Evolutionary conservation across 2,113 vertebrate species (phyloP).

Genomic region (Onychostoma macrolepis): DNA sequence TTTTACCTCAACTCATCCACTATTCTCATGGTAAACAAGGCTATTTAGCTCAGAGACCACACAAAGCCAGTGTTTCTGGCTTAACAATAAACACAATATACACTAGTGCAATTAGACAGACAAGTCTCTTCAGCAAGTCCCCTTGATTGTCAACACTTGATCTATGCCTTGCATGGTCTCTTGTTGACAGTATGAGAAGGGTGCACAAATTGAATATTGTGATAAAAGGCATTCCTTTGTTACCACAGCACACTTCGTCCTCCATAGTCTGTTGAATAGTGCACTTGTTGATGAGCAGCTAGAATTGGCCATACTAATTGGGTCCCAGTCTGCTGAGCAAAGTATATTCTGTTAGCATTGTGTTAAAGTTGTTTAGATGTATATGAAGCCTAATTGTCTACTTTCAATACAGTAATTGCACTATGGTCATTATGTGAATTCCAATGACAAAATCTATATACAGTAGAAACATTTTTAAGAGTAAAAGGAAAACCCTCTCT

Average conservation of each 20-base stretch:
- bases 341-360: slow-evolving; percentile 29
- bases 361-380: slow-evolving; percentile 42
- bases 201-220: slow-evolving; percentile 43
- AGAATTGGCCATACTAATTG: not conserved
- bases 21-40: slow-evolving; percentile 10
- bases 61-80: slow-evolving; percentile 17
- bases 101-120: slow-evolving; percentile 33
- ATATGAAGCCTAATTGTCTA: not conserved
- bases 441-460: not conserved
- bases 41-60: slow-evolving; percentile 13
- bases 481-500: not conserved
- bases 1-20: not conserved
- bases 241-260: slow-evolving; percentile 11
- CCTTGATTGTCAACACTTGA: slow-evolving; percentile 43
- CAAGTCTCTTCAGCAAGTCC: not conserved
- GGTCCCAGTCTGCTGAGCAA: not conserved
- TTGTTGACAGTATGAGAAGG: slow-evolving; percentile 33
- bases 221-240: slow-evolving; percentile 47
- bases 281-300: slow-evolving; percentile 14
- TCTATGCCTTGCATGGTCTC: slow-evolving; percentile 39
- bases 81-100: not conserved
- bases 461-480: not conserved
- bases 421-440: not conserved
- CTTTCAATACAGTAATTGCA: slow-evolving; percentile 24
- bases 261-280: slow-evolving; percentile 6